phyloP scores from a whole-genome alignment of 1,140 invertebrate species.

The Augochlora pura region DNA sequence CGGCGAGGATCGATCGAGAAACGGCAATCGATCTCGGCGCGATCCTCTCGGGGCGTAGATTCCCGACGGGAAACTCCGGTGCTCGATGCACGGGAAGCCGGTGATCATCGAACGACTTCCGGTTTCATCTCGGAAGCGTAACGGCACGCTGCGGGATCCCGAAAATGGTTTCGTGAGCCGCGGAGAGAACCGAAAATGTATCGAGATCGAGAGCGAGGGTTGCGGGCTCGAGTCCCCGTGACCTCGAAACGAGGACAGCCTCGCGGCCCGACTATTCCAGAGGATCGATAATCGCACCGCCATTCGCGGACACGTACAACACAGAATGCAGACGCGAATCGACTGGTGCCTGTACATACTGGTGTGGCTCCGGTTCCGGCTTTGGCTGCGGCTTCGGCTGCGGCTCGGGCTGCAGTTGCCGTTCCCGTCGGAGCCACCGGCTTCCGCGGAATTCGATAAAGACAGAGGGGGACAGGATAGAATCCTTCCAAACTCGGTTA shows the following conservation, averaged over 20 bases:
- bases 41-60: no score
- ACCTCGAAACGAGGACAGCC: slow-evolving; percentile 68
- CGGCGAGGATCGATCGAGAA: no score
- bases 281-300: slow-evolving; percentile 68
- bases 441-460: no score
- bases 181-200: slow-evolving; percentile 11
- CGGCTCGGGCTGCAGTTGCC: no score
- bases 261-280: slow-evolving; percentile 32
- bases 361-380: slow-evolving; percentile 14
- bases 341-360: not conserved
- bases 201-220: slow-evolving; percentile 64
- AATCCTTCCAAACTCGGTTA: no score
- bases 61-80: no score
- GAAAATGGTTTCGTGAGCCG: not conserved
- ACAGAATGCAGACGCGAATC: slow-evolving; percentile 45
- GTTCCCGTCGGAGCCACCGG: no score
- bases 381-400: no score
- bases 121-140: not conserved
- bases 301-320: slow-evolving; percentile 49
- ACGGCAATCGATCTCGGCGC: no score
- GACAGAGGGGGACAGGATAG: no score
- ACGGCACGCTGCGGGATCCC: not conserved
- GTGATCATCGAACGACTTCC: not conserved
- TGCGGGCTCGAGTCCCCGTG: slow-evolving; percentile 62
- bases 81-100: not conserved